Evolutionary conservation across 37 sponge, comb jelly and placozoan species (phyloP), one percentile per base, ranked within the genome.

Genomic region (Aplysina aerophoba): DNA sequence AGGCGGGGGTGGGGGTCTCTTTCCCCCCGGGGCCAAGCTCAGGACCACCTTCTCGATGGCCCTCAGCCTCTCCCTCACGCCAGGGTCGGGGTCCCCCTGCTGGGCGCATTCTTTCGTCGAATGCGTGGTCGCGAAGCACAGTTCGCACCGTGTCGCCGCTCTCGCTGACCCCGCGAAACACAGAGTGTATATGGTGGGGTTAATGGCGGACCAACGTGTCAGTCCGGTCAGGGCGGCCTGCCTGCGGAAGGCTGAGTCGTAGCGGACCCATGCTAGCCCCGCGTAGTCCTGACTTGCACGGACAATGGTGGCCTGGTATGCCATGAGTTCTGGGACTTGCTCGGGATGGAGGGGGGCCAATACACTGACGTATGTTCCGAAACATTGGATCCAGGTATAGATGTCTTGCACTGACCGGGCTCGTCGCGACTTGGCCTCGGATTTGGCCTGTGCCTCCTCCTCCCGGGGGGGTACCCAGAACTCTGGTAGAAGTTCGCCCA

Each of bases 211-310:
- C 88, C 88, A 81, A 60, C 55, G 28, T 19, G 40, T 33, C 21
- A 38, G 31, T 5, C 74, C 74, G 8, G 74, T 73, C 31, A 73
- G 19, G 74, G 83, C 88, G 12, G 63, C 88, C 24, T 87, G 88
- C 17, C 61, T 34, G 31, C 88, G 61, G 62, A 81, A 81, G 44
- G 88, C 59, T 21, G 75, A 24, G 62, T 87, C 88, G 28, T 87
- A 87, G 25, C 74, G 37, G 27, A 81, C 88, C 88, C 82, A 87
- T 0, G 88, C 82, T 15, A 59, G 61, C 5, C 88, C 88, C 11
- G 40, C 1, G 60, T 60, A 87, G 17, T 87, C 82, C 83, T 81
- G 88, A 61, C 87, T 86, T 13, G 31, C 67, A 16, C 58, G 20
- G 56, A 33, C 35, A 22, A 86, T 86, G 22, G 33, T 25, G 19